A percentile compares a stretch with the other conserved stretches of the same genome.
Conservation (phyloP, 2,113 vertebrate species). For the Neogobius melanostomus region DNA sequence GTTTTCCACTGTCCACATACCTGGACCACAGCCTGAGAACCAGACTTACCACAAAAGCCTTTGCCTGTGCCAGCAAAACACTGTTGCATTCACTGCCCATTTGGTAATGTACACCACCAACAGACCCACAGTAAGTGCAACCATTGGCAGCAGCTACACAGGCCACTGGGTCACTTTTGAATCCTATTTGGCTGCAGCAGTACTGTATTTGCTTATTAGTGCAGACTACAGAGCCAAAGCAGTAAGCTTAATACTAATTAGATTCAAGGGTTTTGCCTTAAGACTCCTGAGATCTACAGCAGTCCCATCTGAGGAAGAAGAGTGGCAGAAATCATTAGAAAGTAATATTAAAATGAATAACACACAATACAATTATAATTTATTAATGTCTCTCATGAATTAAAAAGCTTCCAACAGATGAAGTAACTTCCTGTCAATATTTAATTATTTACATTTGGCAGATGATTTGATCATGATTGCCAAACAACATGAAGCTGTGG, state of each 20-base stretch:
- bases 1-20: background rate
- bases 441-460: background rate
- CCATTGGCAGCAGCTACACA: slow-evolving; percentile 25
- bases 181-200: slow-evolving; percentile 29
- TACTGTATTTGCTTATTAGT: slow-evolving; percentile 52
- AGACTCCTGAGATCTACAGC: slow-evolving; percentile 7
- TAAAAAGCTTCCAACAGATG: background rate
- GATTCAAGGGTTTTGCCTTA: slow-evolving; percentile 21
- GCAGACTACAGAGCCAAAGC: slow-evolving; percentile 38
- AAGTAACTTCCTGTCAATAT: background rate
- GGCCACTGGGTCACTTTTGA: slow-evolving; percentile 26
- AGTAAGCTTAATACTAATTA: slow-evolving; percentile 53
- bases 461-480: background rate
- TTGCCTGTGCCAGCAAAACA: slow-evolving; percentile 4
- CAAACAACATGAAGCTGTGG: slow-evolving; percentile 13
- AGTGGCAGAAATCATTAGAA: background rate
- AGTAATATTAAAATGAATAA: slow-evolving; percentile 7
- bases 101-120: slow-evolving; percentile 6
- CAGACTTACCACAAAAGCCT: slow-evolving; percentile 2
- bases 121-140: slow-evolving; percentile 5
- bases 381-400: background rate
- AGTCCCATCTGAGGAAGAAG: slow-evolving; percentile 3
- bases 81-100: background rate
- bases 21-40: too few relatives aligned
- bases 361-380: background rate